Evolutionary conservation across 2,113 vertebrate genomes (phyloP), one percentile per base, ranked within the genome.

Genomic region (Nibea albiflora): DNA sequence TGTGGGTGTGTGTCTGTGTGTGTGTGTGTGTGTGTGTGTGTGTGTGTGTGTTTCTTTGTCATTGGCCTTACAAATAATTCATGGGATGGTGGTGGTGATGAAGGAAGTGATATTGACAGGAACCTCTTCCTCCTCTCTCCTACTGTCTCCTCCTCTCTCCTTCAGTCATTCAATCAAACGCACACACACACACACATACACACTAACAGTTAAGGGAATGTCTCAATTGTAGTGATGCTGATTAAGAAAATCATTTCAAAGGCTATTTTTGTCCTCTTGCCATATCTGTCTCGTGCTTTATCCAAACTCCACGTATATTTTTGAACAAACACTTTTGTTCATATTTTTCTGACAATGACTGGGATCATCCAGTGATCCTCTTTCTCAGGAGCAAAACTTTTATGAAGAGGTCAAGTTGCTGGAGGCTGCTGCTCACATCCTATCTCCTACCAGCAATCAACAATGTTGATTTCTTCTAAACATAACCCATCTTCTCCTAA

Each of bases 71-170:
- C 68, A 81, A 90, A 92, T 92, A 88, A 90, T 90, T 90, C 80
- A 91, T 90, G 75, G 72, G 53, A n/a, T 44, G 62, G 66, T 47
- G 17, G 47, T 16, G 49, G 46, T 53, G 85, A 46, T 90, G 85
- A 86, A 85, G 85, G 86, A 80, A 92, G 87, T 86, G 83, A 85
- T 88, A 90, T 90, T 90, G 91, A 92, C 90, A 91, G 85, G 69
- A 84, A 91, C 88, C 87, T 91, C 84, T 87, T 85, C 78, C 76
- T 90, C 84, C 66, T 88, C 85, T 90, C 86, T 86, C 52, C 86
- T 91, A 81, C 83, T 91, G 82, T 90, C 91, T 92, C 85, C 60
- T 90, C 64, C 81, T 85, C 68, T 89, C 73, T 92, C 78, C 85
- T 75, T 91, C 90, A 91, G 28, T 87, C 90, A 85, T 35, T 80